Evolutionary conservation across 2,113 vertebrate species (phyloP).

Genomic region (Crotalus helleri): DNA sequence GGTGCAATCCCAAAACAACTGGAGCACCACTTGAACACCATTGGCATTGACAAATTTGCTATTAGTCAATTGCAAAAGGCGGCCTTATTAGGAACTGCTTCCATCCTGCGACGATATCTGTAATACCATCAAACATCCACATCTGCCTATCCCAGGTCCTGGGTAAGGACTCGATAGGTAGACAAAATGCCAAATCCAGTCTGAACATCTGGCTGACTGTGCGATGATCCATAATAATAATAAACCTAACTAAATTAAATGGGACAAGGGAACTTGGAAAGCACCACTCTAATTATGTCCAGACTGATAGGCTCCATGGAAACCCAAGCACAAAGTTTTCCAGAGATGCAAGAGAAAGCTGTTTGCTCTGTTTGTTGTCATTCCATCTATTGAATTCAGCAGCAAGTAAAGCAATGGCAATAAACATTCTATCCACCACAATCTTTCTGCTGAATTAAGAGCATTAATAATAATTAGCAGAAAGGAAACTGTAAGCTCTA

Average conservation of each 20-base stretch:
- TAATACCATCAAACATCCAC: too few relatives aligned
- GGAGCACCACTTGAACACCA: too few relatives aligned
- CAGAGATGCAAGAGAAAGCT: background rate
- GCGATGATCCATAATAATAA: too few relatives aligned
- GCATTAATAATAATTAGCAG: background rate
- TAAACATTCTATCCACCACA: background rate
- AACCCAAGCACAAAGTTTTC: background rate
- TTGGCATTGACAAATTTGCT: too few relatives aligned
- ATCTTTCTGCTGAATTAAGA: background rate
- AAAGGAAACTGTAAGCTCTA: background rate
- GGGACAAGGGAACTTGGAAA: background rate
- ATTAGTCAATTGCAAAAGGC: too few relatives aligned
- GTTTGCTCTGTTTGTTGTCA: background rate
- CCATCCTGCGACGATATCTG: too few relatives aligned
- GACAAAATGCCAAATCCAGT: too few relatives aligned
- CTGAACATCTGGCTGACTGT: too few relatives aligned
- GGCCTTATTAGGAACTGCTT: too few relatives aligned
- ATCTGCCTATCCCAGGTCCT: too few relatives aligned
- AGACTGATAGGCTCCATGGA: background rate
- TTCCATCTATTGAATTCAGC: background rate
- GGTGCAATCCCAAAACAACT: too few relatives aligned
- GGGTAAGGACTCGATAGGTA: too few relatives aligned
- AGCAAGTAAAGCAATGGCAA: background rate
- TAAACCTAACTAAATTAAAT: background rate
- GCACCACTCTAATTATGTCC: background rate